Evolutionary conservation across 2,113 vertebrate species (phyloP).

Genomic region (human (Homo sapiens)): GRCh38 chr1:175781001-175781500

Average conservation of each 20-base stretch:
- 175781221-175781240: background rate
- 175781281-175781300: background rate
- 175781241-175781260: too few relatives aligned
- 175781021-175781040: background rate
- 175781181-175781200: background rate
- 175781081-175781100: background rate
- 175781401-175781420: background rate
- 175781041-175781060: background rate
- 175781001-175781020: background rate
- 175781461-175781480: too few relatives aligned
- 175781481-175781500: background rate
- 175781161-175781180: background rate
- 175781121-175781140: background rate
- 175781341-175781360: background rate
- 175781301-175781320: background rate
- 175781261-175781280: background rate
- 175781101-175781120: background rate
- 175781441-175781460: background rate
- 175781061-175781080: background rate
- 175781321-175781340: background rate
- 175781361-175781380: background rate
- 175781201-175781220: background rate
- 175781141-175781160: background rate
- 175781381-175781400: background rate
- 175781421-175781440: background rate